Evolutionary conservation across 2,113 vertebrate species (phyloP).

Genomic region (Thymallus thymallus): DNA sequence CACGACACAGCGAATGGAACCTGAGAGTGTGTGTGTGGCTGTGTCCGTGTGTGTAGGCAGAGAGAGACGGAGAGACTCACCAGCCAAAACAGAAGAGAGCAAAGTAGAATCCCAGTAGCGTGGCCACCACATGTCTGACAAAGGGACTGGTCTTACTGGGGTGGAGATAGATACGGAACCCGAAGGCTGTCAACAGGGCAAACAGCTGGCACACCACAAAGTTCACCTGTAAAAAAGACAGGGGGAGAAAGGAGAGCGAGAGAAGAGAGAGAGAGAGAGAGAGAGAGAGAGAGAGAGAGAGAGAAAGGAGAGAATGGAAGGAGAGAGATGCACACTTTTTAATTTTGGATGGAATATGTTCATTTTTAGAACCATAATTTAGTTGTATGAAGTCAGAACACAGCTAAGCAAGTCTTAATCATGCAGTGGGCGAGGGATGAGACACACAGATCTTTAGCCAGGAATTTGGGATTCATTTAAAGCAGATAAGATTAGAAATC

Average conservation of each 20-base stretch:
- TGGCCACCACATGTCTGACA: constrained; percentile 85
- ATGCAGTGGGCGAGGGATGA: background rate
- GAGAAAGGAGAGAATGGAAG: background rate
- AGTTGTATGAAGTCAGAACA: background rate
- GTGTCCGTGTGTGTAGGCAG: too few relatives aligned
- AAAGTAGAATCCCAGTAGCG: constrained; percentile 87
- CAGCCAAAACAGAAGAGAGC: constrained; percentile 93
- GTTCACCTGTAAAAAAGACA: constrained; percentile 78
- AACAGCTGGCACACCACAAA: constrained; percentile 91
- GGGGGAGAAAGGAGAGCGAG: background rate
- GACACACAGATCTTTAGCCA: background rate
- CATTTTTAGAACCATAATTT: background rate
- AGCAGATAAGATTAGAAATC: background rate
- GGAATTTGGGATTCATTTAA: background rate
- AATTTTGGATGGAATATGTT: background rate
- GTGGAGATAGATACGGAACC: constrained; percentile 87
- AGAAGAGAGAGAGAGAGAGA: background rate
- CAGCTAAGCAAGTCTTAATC: background rate
- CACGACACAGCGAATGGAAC: background rate
- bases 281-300: background rate
- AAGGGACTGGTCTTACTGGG: constrained; percentile 87
- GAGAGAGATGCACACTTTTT: background rate
- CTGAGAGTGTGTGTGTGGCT: too few relatives aligned
- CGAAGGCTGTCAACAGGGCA: constrained; percentile 84
- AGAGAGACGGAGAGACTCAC: constrained; percentile 74